phyloP scores from a whole-genome alignment of 2,113 vertebrate genomes.

The Oreotrochilus melanogaster region DNA sequence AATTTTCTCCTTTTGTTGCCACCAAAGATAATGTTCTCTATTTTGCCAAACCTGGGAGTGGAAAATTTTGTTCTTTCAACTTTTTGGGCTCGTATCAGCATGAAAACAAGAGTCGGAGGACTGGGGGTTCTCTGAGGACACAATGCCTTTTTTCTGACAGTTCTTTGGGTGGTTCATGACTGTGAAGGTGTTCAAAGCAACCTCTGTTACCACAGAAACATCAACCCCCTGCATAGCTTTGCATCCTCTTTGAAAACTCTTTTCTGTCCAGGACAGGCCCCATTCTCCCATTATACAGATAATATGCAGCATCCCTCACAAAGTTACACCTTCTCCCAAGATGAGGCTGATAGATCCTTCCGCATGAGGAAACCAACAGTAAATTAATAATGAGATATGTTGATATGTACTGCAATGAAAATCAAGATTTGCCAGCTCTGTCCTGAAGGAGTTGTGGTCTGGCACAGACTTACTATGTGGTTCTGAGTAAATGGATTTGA shows the following conservation, averaged over 20 bases:
- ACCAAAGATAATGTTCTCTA: not conserved
- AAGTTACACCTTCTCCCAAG: not conserved
- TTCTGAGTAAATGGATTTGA: not conserved
- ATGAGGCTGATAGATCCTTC: not conserved
- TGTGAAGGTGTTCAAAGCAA: not conserved
- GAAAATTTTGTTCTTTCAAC: constrained; percentile 23
- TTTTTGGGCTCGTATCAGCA: constrained; percentile 2
- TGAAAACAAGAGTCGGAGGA: constrained; percentile 28
- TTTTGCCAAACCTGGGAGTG: not conserved
- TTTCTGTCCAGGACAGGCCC: not conserved
- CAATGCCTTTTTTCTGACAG: not conserved
- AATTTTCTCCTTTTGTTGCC: not conserved
- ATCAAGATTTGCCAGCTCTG: not conserved
- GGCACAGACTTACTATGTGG: not conserved
- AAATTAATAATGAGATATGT: not conserved
- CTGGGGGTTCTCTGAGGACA: constrained; percentile 38
- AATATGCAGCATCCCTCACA: not conserved
- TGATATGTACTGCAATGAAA: too few species aligned
- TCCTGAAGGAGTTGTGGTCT: not conserved
- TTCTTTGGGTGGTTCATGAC: constrained; percentile 8
- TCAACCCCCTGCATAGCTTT: not conserved
- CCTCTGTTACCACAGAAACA: not conserved
- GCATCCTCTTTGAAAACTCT: not conserved
- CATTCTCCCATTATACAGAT: not conserved
- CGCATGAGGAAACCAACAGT: not conserved